Conservation (phyloP, 1,140 invertebrate genomes). For the Eulimnadia texana region DNA sequence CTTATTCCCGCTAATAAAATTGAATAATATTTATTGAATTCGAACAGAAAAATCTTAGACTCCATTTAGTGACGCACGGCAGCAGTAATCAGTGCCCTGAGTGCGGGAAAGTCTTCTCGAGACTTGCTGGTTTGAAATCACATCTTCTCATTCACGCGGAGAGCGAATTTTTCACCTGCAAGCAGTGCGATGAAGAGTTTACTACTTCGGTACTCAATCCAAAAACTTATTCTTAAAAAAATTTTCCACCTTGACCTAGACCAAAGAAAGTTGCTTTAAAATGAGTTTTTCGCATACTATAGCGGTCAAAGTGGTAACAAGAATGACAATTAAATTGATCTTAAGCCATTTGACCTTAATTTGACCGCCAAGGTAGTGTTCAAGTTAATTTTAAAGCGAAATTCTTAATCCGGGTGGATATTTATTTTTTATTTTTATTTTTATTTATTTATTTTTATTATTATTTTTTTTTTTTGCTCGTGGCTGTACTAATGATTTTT, state of each 20-base stretch:
- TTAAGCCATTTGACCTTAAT: no score
- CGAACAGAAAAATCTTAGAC: slow-evolving; percentile 4
- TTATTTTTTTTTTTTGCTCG: neutral
- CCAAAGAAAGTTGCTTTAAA: neutral
- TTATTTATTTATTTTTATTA: neutral
- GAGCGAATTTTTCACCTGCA: slow-evolving; percentile 50
- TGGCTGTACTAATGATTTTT: no score
- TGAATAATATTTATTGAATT: neutral
- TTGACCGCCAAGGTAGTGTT: no score
- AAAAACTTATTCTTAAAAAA: slow-evolving; percentile 28
- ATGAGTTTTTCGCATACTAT: no score
- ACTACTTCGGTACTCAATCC: slow-evolving; percentile 40
- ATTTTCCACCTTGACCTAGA: slow-evolving; percentile 20
- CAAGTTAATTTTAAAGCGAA: neutral
- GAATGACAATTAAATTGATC: no score
- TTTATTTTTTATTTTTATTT: neutral
- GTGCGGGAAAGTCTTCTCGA: slow-evolving; percentile 46
- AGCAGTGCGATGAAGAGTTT: slow-evolving; percentile 53
- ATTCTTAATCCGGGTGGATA: neutral
- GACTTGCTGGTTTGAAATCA: slow-evolving; percentile 52
- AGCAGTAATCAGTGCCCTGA: slow-evolving; percentile 36
- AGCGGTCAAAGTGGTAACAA: no score
- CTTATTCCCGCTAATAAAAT: neutral
- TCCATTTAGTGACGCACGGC: slow-evolving; percentile 2
- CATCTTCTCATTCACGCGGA: slow-evolving; percentile 50